Evolutionary conservation across 2,888 invertebrate species (phyloP), one percentile per base, ranked within the genome.

Genomic region (Axea sp.): DNA sequence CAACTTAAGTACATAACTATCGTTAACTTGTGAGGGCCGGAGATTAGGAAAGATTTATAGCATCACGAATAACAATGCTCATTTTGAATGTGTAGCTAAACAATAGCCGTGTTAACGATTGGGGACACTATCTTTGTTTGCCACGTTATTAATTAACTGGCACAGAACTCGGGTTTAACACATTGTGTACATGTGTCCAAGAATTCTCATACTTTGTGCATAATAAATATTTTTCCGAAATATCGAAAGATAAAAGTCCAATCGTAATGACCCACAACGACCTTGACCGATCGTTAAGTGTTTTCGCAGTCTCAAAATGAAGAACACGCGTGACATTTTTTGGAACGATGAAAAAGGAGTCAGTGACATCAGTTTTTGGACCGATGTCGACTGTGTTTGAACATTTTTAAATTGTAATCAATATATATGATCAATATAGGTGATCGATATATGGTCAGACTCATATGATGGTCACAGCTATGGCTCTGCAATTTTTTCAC

Each of bases 11-110:
- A 41, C 35, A 43, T 53, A 35, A 51, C 39, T 45, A 33, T 26
- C 35, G 24, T 28, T 64, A 64, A 64, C 53, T 53, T 53, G 12
- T 45, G 14, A 35, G 53, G 35, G 19, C 19, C 28, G 22, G 43
- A 64, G 64, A 64, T 64, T 64, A 64, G 64, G 45, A 64, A 53
- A 64, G 64, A 64, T 64, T 64, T 64, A 64, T 28, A 35, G 43
- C 26, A 28, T 35, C 37, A 24, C 51, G 43, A 64, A 22, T 64
- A 64, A 64, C 64, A 53, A 64, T 64, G 64, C 43, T 26, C 53
- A 39, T 43, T 64, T 64, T 51, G 43, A 53, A 45, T 28, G 17
- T 35, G 26, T 31, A n/a, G 53, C 19, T 9, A 31, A 64, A 64
- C 64, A 64, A 64, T 64, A 35, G 64, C 26, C 6, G 22, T 19